These are phyloP conservation scores for Sebastes diaconus DNA, from an alignment of 2,797 vertebrate genomes.

Conservation along the genomic window DNA sequence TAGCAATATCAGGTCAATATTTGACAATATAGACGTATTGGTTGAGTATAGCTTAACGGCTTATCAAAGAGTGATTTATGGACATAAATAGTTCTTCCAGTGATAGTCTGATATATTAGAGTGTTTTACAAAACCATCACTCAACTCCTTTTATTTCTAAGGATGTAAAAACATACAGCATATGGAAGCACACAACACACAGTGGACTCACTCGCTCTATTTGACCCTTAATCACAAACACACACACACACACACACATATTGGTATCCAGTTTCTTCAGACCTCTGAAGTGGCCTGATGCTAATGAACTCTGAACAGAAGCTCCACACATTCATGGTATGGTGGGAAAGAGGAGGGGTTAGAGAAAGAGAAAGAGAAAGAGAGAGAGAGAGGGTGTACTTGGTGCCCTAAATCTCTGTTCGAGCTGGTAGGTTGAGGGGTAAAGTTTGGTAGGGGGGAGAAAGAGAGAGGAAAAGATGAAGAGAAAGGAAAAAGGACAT, in stretches of 20 bases:
- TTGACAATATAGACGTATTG: neutral
- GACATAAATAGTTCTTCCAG: neutral
- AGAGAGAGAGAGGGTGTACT: constrained; percentile 23
- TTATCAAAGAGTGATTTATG: constrained; percentile 14
- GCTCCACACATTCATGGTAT: constrained; percentile 68
- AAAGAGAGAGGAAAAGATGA: neutral
- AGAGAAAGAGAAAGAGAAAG: constrained; percentile 37
- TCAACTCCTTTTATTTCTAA: neutral
- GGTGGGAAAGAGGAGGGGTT: constrained; percentile 71
- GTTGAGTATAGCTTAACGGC: neutral
- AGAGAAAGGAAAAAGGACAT: constrained; percentile 4
- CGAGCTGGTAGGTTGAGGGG: constrained; percentile 50
- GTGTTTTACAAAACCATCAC: neutral
- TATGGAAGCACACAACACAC: constrained; percentile 5
- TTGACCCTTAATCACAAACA: constrained; percentile 17
- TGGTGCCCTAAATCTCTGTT: constrained; percentile 41
- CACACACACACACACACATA: constrained; percentile 25
- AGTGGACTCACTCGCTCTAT: constrained; percentile 18
- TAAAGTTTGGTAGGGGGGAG: constrained; percentile 34
- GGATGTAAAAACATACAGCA: neutral
- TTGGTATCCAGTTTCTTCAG: constrained; percentile 61
- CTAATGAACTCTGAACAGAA: constrained; percentile 76
- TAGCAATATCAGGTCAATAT: neutral
- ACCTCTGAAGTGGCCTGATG: constrained; percentile 71
- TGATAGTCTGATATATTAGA: neutral